Evolutionary conservation across 1,140 invertebrate genomes (phyloP), one percentile per base, ranked within the genome.

Genomic region (Bombus superbus): DNA sequence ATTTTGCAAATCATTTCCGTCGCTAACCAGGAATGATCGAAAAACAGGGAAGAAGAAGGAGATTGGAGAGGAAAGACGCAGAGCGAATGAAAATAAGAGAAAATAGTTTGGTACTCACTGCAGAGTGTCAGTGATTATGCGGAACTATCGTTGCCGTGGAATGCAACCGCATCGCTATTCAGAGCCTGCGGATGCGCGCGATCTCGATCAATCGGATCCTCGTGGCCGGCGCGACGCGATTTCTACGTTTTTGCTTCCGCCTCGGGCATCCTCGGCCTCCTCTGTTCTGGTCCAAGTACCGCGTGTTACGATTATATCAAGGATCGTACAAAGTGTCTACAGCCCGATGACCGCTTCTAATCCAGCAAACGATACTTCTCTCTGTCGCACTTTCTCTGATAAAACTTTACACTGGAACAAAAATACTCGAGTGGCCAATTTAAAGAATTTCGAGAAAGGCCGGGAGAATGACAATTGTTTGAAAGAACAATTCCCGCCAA

Each of bases 131-230:
- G 76, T 90, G 88, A 92, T 81, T 90, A 86, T 68, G 80, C 71
- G 84, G 81, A 57, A 86, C 73, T 71, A 84, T 74, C 71, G 83
- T 81, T 80, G 73, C 75, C 85, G 87, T 89, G 87, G 88, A 91
- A 88, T 87, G 85, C 84, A 88, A 87, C 86, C 85, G 88, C 91
- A 93, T 92, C 81, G 90, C 91, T 91, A 88, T 83, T 81, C 64
- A 28, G 71, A 82, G 69, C 79, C 72, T 86, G 88, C 82, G 77
- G 38, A 76, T 79, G 79, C 87, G 79, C 86, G 90, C 76, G 85
- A 77, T 86, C 79, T 66, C 81, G 85, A 89, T 89, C 79, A 69
- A 87, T 79, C 42, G 83, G 59, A 74, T 76, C 83, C 78, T 86
- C 62, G 38, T 40, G 59, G 71, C 57, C 66, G 69, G n/a, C 35